These are phyloP conservation scores for Acyrthosiphon pisum DNA, from an alignment of 1,140 invertebrate genomes.

Conservation along the genomic window DNA sequence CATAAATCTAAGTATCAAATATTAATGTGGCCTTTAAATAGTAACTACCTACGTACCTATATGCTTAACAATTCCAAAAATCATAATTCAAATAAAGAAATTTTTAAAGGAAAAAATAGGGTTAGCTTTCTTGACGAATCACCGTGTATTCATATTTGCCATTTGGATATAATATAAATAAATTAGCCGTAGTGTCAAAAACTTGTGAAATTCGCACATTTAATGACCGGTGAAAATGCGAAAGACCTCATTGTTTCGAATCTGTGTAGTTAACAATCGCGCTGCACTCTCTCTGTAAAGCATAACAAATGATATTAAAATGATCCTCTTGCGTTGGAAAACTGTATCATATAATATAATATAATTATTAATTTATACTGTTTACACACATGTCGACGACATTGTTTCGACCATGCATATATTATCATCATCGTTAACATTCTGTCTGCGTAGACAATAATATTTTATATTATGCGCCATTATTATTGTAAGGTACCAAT, in stretches of 20 bases:
- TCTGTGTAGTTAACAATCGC: background rate
- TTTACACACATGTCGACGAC: background rate
- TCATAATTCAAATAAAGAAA: background rate
- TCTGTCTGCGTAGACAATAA: background rate
- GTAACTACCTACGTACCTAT: too few relatives aligned
- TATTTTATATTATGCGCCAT: background rate
- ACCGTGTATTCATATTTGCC: background rate
- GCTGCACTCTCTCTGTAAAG: background rate
- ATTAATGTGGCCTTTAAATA: too few relatives aligned
- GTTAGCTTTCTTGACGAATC: background rate
- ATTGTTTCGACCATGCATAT: background rate
- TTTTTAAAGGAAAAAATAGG: background rate
- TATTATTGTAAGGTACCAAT: background rate
- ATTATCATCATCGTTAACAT: background rate
- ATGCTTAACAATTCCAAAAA: background rate
- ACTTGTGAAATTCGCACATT: background rate
- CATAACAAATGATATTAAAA: background rate
- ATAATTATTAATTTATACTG: background rate
- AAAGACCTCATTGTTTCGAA: background rate
- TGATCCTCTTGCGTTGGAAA: background rate
- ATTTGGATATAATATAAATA: background rate
- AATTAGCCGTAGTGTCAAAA: background rate
- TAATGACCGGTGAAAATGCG: background rate
- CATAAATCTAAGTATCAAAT: too few relatives aligned
- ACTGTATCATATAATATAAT: background rate